phyloP scores from a whole-genome alignment of 2,113 vertebrate genomes.

The Dolichallabes microphthalmus region DNA sequence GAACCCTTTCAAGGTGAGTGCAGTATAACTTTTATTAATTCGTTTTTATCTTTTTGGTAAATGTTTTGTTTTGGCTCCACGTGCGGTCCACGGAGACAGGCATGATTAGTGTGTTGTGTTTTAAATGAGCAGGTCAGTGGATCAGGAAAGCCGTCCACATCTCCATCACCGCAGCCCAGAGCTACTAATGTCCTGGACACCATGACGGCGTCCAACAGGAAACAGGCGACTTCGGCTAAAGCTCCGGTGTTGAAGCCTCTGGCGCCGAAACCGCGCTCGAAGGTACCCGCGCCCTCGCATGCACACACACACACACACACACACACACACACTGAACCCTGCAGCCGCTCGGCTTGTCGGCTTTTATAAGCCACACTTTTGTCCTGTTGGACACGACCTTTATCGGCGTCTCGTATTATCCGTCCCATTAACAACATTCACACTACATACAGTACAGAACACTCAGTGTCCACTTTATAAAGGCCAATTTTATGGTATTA shows the following conservation, averaged over 20 bases:
- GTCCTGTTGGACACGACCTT: background rate
- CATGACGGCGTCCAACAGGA: constrained; percentile 79
- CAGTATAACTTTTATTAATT: background rate
- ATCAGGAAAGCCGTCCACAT: constrained; percentile 69
- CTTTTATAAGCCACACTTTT: constrained; percentile 6
- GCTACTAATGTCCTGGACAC: constrained; percentile 82
- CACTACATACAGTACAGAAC: background rate
- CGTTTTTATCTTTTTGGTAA: too few species aligned
- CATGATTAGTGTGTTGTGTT: background rate
- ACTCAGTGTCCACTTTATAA: background rate
- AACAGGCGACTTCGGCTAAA: constrained; percentile 63
- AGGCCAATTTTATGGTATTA: too few species aligned
- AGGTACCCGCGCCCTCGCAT: constrained; percentile 65
- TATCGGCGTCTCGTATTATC: background rate
- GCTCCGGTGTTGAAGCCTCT: constrained; percentile 85
- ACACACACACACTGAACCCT: background rate
- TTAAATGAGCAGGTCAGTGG: constrained; percentile 71
- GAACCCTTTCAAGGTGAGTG: constrained; percentile 94
- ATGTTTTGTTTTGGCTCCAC: too few species aligned
- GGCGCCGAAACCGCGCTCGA: constrained; percentile 81
- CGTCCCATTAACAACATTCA: too few species aligned
- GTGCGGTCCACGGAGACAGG: background rate
- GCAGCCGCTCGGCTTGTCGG: background rate
- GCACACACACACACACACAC: background rate
- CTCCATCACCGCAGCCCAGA: constrained; percentile 61